Base-by-base conservation (phyloP, 2,797 vertebrate genomes). In the Melopsittacus undulatus region DNA sequence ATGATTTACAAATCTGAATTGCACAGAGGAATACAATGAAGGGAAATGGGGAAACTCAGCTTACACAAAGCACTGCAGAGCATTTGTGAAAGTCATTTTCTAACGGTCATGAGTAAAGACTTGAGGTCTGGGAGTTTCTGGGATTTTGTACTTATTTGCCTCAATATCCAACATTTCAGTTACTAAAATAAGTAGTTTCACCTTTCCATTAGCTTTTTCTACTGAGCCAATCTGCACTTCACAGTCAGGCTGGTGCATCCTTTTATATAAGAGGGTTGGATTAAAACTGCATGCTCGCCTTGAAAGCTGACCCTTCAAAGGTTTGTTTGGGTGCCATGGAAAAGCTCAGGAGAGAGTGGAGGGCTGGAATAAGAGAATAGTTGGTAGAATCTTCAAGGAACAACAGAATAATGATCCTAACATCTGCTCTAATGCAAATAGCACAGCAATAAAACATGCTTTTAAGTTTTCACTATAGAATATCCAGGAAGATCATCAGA, bases 1-100 rank as follows among this genome's bases (percentile, higher is more conserved):
- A 92, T 90, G 78, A 93, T 89, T 95, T 94, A 82, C 88, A 88
- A 89, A 92, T 66, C 74, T 83, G 82, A 42, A 92, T 87, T 61
- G 82, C 87, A 87, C 62, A 67, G 45, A 91, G 76, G 89, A 78
- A 83, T 68, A 90, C 49, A 89, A 75, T 51, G 84, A 92, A 91
- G 82, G 89, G 87, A 92, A 96, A 77, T 20, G 62, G 90, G 93
- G 40, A 84, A 94, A 75, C 76, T 95, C 80, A 61, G 80, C 87
- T 95, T 92, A 70, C 89, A 90, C 79, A 95, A 95, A 92, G 91
- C 45, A 0, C 59, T 69, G 81, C 29, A 43, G 78, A 95, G 87
- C 84, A 90, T 89, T 81, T 81, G 85, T 82, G 57, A 92, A 89
- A 97, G 63, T 78, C 2, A 94, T 92, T 91, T 77, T 79, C 93